A percentile compares a stretch with the other conserved stretches of the same genome.
These are phyloP conservation scores for Proctacanthus coquilletti DNA, from an alignment of 1,140 invertebrate species.

Conservation along the genomic window DNA sequence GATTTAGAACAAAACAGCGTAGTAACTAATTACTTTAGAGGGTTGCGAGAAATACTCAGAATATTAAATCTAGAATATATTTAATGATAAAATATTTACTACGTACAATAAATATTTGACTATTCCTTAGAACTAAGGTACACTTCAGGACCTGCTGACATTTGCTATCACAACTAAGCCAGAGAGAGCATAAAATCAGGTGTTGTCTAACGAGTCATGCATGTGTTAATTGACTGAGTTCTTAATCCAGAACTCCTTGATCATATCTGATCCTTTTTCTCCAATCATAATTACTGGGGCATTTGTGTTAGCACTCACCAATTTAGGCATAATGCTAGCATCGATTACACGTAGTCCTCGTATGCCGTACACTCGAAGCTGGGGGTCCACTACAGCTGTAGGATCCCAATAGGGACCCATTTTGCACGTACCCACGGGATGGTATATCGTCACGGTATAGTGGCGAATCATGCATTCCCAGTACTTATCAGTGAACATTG, in stretches of 20 bases:
- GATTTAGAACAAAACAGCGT: too few relatives aligned
- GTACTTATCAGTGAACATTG: conserved; percentile 51
- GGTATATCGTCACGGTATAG: conserved; percentile 69
- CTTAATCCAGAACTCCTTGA: conserved; percentile 62
- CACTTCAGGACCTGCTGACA: too few relatives aligned
- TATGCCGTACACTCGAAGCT: conserved; percentile 63
- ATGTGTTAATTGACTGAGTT: conserved; percentile 19
- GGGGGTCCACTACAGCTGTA: conserved; percentile 73
- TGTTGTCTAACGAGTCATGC: too few relatives aligned
- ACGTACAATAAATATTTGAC: too few relatives aligned
- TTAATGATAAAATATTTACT: too few relatives aligned
- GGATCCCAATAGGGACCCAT: conserved; percentile 80
- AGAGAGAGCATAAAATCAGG: too few relatives aligned
- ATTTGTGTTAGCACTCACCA: conserved; percentile 72
- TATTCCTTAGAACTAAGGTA: too few relatives aligned
- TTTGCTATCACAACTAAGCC: too few relatives aligned
- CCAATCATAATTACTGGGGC: conserved; percentile 73
- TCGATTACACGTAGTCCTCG: conserved; percentile 68
- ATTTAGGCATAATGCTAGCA: conserved; percentile 65
- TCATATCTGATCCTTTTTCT: conserved; percentile 68
- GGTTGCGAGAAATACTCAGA: too few relatives aligned
- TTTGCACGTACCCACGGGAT: conserved; percentile 79
- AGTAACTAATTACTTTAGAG: too few relatives aligned
- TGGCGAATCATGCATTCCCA: conserved; percentile 73
- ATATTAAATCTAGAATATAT: too few relatives aligned